These are phyloP conservation scores for Lagodon rhomboides DNA, from an alignment of 2,797 vertebrate species.

Conservation along the genomic window DNA sequence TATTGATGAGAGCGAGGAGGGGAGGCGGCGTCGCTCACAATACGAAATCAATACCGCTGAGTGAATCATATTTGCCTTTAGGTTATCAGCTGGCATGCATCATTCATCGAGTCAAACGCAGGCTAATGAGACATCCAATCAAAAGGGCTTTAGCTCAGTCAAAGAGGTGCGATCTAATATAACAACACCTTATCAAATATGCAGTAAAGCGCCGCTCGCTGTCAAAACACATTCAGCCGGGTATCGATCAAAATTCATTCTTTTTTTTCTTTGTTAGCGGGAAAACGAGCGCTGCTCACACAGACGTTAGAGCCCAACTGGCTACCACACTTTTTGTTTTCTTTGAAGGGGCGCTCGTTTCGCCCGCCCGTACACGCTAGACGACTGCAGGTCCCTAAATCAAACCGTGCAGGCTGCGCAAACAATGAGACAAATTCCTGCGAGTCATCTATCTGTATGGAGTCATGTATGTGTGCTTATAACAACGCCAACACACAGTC, in stretches of 20 bases:
- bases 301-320: neutral
- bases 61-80: conserved; percentile 36
- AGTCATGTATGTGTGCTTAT: neutral
- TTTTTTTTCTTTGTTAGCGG: neutral
- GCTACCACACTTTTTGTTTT: neutral
- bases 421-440: neutral
- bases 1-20: conserved; percentile 5
- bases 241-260: neutral
- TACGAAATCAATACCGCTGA: conserved; percentile 45
- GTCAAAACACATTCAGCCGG: conserved; percentile 1
- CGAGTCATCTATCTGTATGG: neutral
- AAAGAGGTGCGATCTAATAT: conserved; percentile 17
- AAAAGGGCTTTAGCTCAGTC: conserved; percentile 8
- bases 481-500: neutral
- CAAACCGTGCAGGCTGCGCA: neutral
- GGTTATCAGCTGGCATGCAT: conserved; percentile 32
- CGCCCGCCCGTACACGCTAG: neutral
- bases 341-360: neutral
- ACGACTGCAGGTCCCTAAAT: neutral
- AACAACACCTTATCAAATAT: conserved; percentile 23
- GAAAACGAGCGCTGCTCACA: neutral
- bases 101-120: conserved; percentile 38
- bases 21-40: conserved; percentile 16
- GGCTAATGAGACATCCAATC: conserved; percentile 27
- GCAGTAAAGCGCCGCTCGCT: neutral